Conservation (phyloP, 2,797 vertebrate genomes). For the Merluccius polli region DNA sequence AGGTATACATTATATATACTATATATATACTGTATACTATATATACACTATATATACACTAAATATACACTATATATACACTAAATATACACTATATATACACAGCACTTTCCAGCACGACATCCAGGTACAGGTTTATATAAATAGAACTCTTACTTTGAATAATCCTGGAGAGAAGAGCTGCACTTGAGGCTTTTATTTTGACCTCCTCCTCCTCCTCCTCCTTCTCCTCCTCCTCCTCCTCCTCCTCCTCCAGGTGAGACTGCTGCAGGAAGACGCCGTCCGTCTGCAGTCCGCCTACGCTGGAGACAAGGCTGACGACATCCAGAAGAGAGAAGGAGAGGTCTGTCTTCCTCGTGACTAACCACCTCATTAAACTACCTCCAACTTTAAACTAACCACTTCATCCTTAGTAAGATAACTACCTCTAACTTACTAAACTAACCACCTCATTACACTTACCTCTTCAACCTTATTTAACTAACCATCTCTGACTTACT, state of each 20-base stretch:
- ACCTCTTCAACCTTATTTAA: background rate
- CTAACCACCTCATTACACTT: too few relatives aligned
- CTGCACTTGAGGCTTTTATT: background rate
- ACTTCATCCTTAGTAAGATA: too few relatives aligned
- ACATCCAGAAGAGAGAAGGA: slow-evolving; percentile 92
- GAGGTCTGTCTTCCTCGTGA: slow-evolving; percentile 63
- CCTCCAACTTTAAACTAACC: background rate
- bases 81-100: too few relatives aligned
- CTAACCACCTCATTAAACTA: background rate
- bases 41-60: too few relatives aligned
- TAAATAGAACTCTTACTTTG: too few relatives aligned
- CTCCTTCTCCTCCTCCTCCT: background rate
- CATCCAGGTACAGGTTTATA: too few relatives aligned
- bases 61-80: too few relatives aligned
- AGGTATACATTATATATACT: too few relatives aligned
- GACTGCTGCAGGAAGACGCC: slow-evolving; percentile 90
- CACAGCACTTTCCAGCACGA: too few relatives aligned
- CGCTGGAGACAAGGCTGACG: slow-evolving; percentile 91
- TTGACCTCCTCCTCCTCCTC: background rate
- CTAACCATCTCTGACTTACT: background rate
- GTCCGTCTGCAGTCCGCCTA: slow-evolving; percentile 90
- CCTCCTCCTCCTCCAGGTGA: slow-evolving; percentile 70
- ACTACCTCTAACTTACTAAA: background rate
- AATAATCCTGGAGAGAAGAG: background rate
- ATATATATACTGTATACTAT: too few relatives aligned